Evolutionary conservation across 2,113 vertebrate genomes (phyloP).

Genomic region (Myotis brandtii): DNA sequence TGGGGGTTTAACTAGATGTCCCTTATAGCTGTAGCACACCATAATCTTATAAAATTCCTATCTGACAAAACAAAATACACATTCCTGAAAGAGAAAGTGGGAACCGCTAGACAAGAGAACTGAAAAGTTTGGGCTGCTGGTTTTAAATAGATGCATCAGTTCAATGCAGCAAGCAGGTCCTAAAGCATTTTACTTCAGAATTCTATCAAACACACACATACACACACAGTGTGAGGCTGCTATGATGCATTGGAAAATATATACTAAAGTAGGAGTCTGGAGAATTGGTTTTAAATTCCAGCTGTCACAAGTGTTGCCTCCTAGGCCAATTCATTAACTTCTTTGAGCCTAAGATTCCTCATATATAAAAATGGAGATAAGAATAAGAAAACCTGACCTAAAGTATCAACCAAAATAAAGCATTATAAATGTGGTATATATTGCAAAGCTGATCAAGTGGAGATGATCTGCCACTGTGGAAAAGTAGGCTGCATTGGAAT

Average conservation of each 20-base stretch:
- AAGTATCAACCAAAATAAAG: slow-evolving; percentile 54
- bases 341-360: slow-evolving; percentile 36
- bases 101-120: slow-evolving; percentile 40
- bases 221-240: not conserved
- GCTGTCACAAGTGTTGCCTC: slow-evolving; percentile 41
- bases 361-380: slow-evolving; percentile 32
- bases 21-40: slow-evolving; percentile 22
- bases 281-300: slow-evolving; percentile 63
- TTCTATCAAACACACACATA: not conserved
- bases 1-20: not conserved
- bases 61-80: slow-evolving; percentile 56
- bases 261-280: not conserved
- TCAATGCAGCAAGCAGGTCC: slow-evolving; percentile 42
- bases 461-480: slow-evolving; percentile 1
- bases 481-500: slow-evolving; percentile 1
- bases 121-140: slow-evolving; percentile 29
- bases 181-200: not conserved
- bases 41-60: slow-evolving; percentile 52
- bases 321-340: slow-evolving; percentile 49
- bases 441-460: slow-evolving; percentile 39
- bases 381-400: slow-evolving; percentile 37
- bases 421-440: slow-evolving; percentile 23
- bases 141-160: slow-evolving; percentile 43
- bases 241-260: slow-evolving; percentile 41
- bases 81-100: slow-evolving; percentile 38